These are phyloP conservation scores for Tinea semifulvella DNA, from an alignment of 2,888 invertebrate species.

Conservation along the genomic window DNA sequence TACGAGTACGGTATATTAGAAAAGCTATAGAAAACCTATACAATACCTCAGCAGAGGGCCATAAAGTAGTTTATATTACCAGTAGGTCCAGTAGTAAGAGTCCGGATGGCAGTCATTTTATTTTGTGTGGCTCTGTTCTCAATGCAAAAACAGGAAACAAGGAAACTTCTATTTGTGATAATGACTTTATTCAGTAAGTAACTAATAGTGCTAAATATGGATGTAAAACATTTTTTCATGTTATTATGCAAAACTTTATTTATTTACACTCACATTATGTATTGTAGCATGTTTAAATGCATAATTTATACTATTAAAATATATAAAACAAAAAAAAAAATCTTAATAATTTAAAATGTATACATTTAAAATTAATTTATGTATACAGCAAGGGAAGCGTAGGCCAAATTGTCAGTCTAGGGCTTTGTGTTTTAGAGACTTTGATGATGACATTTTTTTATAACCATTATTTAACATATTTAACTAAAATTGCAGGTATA, in stretches of 20 bases:
- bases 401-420: no score
- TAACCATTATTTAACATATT: no score
- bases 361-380: no score
- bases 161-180: slow-evolving; percentile 49
- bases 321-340: no score
- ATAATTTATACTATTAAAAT: neutral
- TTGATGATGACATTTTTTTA: no score
- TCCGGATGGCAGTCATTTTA: slow-evolving; percentile 24
- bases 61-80: slow-evolving; percentile 28
- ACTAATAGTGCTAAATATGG: neutral
- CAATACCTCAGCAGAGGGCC: slow-evolving; percentile 19
- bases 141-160: slow-evolving; percentile 64
- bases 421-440: no score
- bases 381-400: no score
- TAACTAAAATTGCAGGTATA: neutral
- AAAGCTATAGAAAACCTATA: slow-evolving; percentile 35
- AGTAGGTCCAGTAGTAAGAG: slow-evolving; percentile 42
- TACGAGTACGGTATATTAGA: slow-evolving; percentile 37
- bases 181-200: slow-evolving; percentile 61
- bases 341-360: no score
- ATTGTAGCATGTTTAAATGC: neutral
- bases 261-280: neutral
- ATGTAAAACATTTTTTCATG: no score
- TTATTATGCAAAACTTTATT: no score
- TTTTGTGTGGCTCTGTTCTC: slow-evolving; percentile 69